Base-by-base conservation (phyloP, 2,888 invertebrate species). In the Acronicta alni region DNA sequence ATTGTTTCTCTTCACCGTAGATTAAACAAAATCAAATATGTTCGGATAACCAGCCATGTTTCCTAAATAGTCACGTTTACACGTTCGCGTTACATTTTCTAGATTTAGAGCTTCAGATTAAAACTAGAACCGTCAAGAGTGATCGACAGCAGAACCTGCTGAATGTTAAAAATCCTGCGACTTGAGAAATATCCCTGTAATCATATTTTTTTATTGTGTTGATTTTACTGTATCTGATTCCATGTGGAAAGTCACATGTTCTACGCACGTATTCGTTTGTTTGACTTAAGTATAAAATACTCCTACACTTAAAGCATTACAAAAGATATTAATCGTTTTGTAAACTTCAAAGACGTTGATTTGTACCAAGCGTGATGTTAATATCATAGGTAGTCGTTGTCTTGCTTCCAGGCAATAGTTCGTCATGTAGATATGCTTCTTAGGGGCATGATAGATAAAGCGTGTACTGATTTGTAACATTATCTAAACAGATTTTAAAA, bases 401-500 rank as follows among this genome's bases (percentile, higher is more conserved):
- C 23, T 37, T 47, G 75, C 78, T 71, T 75, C 44, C 43, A 20
- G 54, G 52, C 47, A 35, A 56, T 52, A 61, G 60, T 54, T 70
- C 65, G 52, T 39, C 53, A 65, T 78, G 67, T 78, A 78, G 67
- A 75, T 71, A 71, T 44, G 75, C 75, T 78, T 78, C 65, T 39
- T 44, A 71, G 52, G 56, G 54, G 64, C 55, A 52, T 57, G 51
- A 45, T 47, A 54, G 42, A 45, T 46, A 38, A 52, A 17, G 66
- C 62, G 58, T 53, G 47, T 70, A 71, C 52, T 75, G 72, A 71
- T 77, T 46, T 44, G 43, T 59, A 48, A 47, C 59, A 55, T 12
- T 4, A n/a, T 35, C 5, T 14, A n/a, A 35, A 35, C 35, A 5
- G 14, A 35, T 35, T 7, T 35, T 6, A 35, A 30, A 30, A n/a